Evolutionary conservation across 2,888 invertebrate genomes (phyloP), one percentile per base, ranked within the genome.

Genomic region (Drosophila tanythrix): DNA sequence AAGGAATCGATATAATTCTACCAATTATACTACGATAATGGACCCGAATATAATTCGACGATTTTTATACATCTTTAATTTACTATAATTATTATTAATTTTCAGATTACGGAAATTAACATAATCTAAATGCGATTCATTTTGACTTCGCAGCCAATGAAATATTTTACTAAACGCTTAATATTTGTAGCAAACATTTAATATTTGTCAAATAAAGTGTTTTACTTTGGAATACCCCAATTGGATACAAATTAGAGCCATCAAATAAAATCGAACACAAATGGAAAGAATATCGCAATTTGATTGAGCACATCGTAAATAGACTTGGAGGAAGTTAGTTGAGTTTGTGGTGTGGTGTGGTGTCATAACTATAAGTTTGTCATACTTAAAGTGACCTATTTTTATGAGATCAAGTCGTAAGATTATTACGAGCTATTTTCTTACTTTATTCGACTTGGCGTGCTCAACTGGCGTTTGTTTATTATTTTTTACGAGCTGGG

Each of bases 401-500:
- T 53, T 48, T 53, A 10, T 38, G 46, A 25, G 36, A 11, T 25
- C 43, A 43, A 76, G 63, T 76, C 51, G 57, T 62, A 62, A 59
- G 72, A 52, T 43, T 71, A 59, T 76, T 66, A 76, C 48, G 59
- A 40, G 56, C 36, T 72, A 57, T 67, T 60, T 59, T 65, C 48
- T 2, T 5, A 18, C 51, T 76, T 76, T 77, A 76, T 71, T 61
- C 27, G 35, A 31, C 50, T 48, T 61, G 43, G 25, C 61, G 43
- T 64, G 70, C 38, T 65, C 65, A 57, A 38, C 57, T 53, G 38
- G 15, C 53, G 40, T 55, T 59, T 72, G 62, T 59, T 76, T 59
- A 60, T 63, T 67, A 68, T 69, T 62, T 76, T 79, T 74, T 70
- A 66, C 59, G 76, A 69, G 55, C 25, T 51, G 57, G 50, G 38